Percentiles rank a stretch among this genome's conserved stretches.
Evolutionary conservation across 2,888 invertebrate genomes (phyloP).

Genomic region (Ceraclea dissimilis): DNA sequence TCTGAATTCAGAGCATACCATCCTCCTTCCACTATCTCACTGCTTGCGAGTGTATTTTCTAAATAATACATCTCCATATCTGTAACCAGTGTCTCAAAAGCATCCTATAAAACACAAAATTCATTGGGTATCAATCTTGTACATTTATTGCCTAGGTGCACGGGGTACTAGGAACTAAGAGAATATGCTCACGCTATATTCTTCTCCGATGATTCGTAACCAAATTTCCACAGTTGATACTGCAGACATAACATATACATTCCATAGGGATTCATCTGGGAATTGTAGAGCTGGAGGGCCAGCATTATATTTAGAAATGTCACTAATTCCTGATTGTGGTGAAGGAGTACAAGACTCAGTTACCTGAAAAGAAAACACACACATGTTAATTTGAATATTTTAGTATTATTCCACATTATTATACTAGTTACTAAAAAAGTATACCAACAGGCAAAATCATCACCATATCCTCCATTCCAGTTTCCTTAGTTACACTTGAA

Average conservation of each 20-base stretch:
- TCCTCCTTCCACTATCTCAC: constrained; percentile 10
- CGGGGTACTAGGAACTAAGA: too few relatives aligned
- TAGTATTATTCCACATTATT: too few relatives aligned
- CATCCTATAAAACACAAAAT: constrained; percentile 37
- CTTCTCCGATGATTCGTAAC: constrained; percentile 56
- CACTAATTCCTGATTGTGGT: too few relatives aligned
- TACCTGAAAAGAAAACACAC: too few relatives aligned
- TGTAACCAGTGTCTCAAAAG: constrained; percentile 43
- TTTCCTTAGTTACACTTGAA: constrained; percentile 48
- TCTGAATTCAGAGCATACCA: constrained; percentile 43
- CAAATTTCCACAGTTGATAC: constrained; percentile 57
- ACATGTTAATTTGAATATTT: too few relatives aligned
- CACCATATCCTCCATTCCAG: constrained; percentile 43
- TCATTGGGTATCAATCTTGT: too few relatives aligned
- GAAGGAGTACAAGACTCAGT: too few relatives aligned
- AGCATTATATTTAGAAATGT: not conserved
- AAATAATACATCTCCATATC: constrained; percentile 36
- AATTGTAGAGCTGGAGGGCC: constrained; percentile 39
- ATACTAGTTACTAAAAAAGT: too few relatives aligned
- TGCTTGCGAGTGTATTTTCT: not conserved
- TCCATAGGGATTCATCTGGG: constrained; percentile 48
- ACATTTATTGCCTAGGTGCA: too few relatives aligned
- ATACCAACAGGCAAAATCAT: constrained; percentile 38
- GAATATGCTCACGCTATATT: constrained; percentile 51
- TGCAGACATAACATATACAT: constrained; percentile 54